A percentile compares a stretch with the other conserved stretches of the same genome.
phyloP scores from a whole-genome alignment of 2,797 vertebrate genomes.

The Trematomus bernacchii region DNA sequence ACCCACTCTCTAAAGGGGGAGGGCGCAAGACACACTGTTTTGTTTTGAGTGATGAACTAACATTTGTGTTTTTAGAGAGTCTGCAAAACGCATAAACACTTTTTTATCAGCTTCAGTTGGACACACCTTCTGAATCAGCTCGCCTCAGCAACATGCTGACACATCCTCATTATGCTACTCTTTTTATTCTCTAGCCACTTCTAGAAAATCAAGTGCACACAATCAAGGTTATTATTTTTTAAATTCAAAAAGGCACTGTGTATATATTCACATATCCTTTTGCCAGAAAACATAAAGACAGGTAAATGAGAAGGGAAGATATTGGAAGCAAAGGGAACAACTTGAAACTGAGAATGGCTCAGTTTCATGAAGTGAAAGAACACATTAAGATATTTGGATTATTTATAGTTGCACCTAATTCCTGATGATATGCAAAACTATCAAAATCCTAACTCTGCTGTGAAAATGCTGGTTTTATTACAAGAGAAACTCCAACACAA shows the following conservation, averaged over 20 bases:
- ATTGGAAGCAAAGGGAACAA: background rate
- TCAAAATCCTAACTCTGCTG: background rate
- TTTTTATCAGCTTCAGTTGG: constrained; percentile 2
- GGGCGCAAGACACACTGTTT: background rate
- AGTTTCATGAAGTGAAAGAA: background rate
- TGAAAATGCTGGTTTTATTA: constrained; percentile 8
- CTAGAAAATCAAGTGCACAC: background rate
- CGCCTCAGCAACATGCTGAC: background rate
- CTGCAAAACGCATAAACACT: constrained; percentile 36
- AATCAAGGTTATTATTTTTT: background rate
- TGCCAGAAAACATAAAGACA: background rate
- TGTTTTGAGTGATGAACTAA: background rate
- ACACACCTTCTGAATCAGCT: background rate
- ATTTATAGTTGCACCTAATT: background rate
- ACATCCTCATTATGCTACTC: background rate
- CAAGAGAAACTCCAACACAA: background rate
- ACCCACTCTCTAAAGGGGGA: too few relatives aligned
- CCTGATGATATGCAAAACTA: background rate
- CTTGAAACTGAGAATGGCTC: background rate
- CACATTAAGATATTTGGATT: background rate
- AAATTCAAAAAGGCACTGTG: background rate
- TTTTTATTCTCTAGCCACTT: background rate
- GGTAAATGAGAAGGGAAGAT: background rate
- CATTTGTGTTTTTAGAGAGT: background rate
- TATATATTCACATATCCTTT: background rate